Conservation (phyloP, 1,140 invertebrate species). For the Brachionus asplanchnoidis region DNA sequence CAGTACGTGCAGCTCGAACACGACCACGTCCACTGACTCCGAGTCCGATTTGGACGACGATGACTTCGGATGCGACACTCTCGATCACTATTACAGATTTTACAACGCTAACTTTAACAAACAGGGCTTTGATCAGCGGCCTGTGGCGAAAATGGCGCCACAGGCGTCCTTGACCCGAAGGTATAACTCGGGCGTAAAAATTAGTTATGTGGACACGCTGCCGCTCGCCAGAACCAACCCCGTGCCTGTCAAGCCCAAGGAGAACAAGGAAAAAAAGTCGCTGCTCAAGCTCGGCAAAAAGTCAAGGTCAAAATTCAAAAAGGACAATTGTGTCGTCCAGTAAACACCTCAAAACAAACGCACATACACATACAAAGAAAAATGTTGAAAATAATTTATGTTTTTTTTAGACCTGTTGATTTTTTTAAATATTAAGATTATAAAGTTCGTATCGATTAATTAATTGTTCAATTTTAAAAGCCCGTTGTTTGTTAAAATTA, state of each 20-base stretch:
- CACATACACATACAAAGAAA: no score
- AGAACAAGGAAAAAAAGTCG: not conserved
- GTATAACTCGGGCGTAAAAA: conserved; percentile 9
- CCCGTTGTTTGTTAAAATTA: conserved; percentile 40
- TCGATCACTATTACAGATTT: conserved; percentile 15
- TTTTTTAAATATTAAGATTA: conserved; percentile 1
- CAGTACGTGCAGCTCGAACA: conserved; percentile 32
- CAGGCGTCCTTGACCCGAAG: not conserved
- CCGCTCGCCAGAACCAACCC: conserved; percentile 37
- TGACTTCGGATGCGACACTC: conserved; percentile 13
- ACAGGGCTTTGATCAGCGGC: not conserved
- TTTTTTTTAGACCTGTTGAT: conserved; percentile 24
- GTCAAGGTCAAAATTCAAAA: conserved; percentile 31
- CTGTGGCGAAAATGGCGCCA: not conserved
- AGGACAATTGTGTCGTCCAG: conserved; percentile 41
- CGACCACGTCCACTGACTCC: conserved; percentile 32
- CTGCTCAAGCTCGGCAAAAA: not conserved
- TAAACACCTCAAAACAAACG: not conserved
- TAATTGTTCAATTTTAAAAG: not conserved
- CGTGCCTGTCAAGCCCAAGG: not conserved
- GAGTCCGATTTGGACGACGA: conserved; percentile 38
- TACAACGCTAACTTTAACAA: conserved; percentile 29
- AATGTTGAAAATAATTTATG: not conserved
- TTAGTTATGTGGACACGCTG: conserved; percentile 25
- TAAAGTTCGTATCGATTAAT: not conserved